A percentile compares a stretch with the other conserved stretches of the same genome.
phyloP scores from a whole-genome alignment of 2,888 invertebrate species.

The Colletes collaris region DNA sequence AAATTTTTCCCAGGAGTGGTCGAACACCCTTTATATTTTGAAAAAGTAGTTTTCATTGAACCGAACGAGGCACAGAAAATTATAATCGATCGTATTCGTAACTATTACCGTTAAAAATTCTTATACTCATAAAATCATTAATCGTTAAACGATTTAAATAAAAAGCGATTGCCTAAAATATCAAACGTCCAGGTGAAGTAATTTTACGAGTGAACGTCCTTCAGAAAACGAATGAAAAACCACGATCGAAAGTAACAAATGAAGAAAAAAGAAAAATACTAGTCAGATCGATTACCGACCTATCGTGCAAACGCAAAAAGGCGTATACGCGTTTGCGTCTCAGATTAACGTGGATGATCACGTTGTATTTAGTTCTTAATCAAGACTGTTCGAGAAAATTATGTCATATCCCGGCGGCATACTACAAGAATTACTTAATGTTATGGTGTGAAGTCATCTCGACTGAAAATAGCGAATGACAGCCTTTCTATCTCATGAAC shows the following conservation, averaged over 20 bases:
- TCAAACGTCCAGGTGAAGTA: neutral
- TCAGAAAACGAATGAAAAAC: neutral
- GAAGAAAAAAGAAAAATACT: conserved; percentile 25
- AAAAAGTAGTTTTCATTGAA: too few relatives aligned
- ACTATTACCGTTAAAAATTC: neutral
- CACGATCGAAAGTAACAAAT: neutral
- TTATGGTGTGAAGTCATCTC: conserved; percentile 63
- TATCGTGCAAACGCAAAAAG: conserved; percentile 57
- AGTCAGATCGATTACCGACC: conserved; percentile 50
- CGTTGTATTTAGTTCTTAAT: conserved; percentile 15
- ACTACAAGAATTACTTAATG: conserved; percentile 59
- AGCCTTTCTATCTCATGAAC: conserved; percentile 19
- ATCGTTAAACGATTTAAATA: neutral
- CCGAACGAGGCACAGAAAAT: too few relatives aligned
- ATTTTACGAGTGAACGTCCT: neutral
- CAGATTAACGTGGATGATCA: conserved; percentile 28
- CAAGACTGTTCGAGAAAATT: conserved; percentile 32
- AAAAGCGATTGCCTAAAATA: neutral
- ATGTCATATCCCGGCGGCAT: conserved; percentile 45
- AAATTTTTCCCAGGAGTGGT: too few relatives aligned
- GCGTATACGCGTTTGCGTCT: conserved; percentile 53
- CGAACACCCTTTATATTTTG: too few relatives aligned
- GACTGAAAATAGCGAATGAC: conserved; percentile 68
- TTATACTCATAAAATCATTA: neutral
- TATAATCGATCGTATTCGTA: too few relatives aligned